Percentiles rank a stretch among this genome's conserved stretches.
phyloP scores from a whole-genome alignment of 1,140 invertebrate species.

The Drosophila grimshawi region DNA sequence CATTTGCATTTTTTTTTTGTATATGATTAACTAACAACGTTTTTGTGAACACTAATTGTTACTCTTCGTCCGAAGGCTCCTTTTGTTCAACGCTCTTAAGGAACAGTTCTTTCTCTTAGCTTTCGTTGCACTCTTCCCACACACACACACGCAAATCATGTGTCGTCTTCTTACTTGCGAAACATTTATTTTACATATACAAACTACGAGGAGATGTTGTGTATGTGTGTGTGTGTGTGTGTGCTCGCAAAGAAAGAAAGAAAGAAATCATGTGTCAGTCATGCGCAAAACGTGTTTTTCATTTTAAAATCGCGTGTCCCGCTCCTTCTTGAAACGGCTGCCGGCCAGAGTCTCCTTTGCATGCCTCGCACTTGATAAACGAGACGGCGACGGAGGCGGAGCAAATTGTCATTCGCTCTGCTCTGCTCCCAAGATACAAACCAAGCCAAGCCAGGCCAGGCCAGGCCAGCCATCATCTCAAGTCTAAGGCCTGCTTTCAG shows the following conservation, averaged over 20 bases:
- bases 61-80: constrained; percentile 31
- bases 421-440: constrained; percentile 42
- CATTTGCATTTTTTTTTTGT: neutral
- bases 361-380: constrained; percentile 67
- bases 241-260: constrained; percentile 28
- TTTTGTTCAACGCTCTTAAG: constrained; percentile 4
- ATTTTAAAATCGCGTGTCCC: constrained; percentile 79
- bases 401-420: constrained; percentile 65
- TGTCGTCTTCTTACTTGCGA: constrained; percentile 39
- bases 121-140: constrained; percentile 18
- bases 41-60: constrained; percentile 33
- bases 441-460: neutral
- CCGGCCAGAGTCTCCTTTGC: constrained; percentile 66
- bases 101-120: no score
- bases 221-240: constrained; percentile 26
- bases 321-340: constrained; percentile 47
- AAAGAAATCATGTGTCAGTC: constrained; percentile 83
- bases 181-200: constrained; percentile 28
- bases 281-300: constrained; percentile 83
- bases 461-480: constrained; percentile 37
- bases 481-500: constrained; percentile 11
- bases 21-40: constrained; percentile 23
- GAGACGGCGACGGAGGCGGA: constrained; percentile 83
- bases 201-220: neutral
- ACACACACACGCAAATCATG: constrained; percentile 1